Base-by-base conservation (phyloP, 2,113 vertebrate species). In the Gnathochromis pfefferi region DNA sequence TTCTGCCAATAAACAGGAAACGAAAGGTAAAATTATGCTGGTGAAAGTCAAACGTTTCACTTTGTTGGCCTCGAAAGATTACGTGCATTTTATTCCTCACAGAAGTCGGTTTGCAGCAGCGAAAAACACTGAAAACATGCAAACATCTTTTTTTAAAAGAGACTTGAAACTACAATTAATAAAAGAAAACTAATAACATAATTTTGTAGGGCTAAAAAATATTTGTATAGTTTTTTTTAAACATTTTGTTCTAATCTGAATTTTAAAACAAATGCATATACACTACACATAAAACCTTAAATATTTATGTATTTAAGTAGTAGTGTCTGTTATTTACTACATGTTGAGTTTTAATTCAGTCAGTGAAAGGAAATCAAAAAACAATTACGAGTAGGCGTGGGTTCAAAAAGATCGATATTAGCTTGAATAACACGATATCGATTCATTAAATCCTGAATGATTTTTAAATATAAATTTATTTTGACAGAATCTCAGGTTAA, bases 51-150 rank as follows among this genome's bases (percentile, higher is more conserved):
- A n/a, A 40, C n/a, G 0, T 23, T 68, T 68, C 63, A 40, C 63
- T 19, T 2, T 63, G 9, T 63, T 35, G 17, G 31, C 4, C 17
- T 35, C 0, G 2, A 63, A 63, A 35, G 58, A 11, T n/a, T n/a
- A 63, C 16, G 7, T 35, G 58, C 6, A 33, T 31, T 33, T 63
- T 63, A 63, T 63, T 63, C 28, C 9, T 19, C 28, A 33, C 58
- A 63, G 28, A 60, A 60, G 58, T 60, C 0, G 2, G 28, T 60
- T 60, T 60, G 58, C 1, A 60, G 28, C 28, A 33, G 57, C 1
- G 5, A 33, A 60, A 60, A 60, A 60, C 26, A 60, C 14, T 60
- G 14, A 60, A 31, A 60, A 60, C 14, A 2, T 33, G 28, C 57
- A 60, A 33, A 16, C 45, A 47, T 47, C 45, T 17, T 47, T 47